Percentiles rank a stretch among this genome's conserved stretches.
These are phyloP conservation scores for Pristionchus exspectatus DNA, from an alignment of 2,888 invertebrate genomes.

Conservation along the genomic window DNA sequence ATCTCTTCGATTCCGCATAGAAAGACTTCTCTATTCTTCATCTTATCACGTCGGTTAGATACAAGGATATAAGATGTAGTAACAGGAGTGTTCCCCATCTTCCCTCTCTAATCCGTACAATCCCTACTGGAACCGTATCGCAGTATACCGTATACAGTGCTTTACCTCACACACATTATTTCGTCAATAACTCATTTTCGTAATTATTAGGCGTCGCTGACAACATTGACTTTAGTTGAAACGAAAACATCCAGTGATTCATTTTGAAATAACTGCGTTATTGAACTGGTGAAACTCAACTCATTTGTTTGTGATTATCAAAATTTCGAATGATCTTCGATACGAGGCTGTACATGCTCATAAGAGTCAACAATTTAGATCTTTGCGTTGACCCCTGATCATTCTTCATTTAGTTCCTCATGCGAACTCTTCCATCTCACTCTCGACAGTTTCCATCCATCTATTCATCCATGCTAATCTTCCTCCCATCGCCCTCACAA, in stretches of 20 bases:
- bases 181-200: background rate
- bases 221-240: too few relatives aligned
- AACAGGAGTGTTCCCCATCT: background rate
- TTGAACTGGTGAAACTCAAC: too few relatives aligned
- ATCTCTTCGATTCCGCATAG: too few relatives aligned
- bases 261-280: too few relatives aligned
- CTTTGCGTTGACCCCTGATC: background rate
- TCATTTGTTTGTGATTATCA: too few relatives aligned
- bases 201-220: background rate
- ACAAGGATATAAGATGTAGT: too few relatives aligned
- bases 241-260: too few relatives aligned
- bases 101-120: background rate
- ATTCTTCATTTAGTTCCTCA: background rate
- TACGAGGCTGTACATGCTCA: background rate
- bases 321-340: background rate
- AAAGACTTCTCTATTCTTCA: too few relatives aligned
- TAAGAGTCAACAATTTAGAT: background rate
- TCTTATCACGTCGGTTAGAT: too few relatives aligned
- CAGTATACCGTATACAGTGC: too few relatives aligned
- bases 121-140: background rate
- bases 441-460: constrained; percentile 4
- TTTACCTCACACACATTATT: background rate
- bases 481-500: constrained; percentile 55
- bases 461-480: constrained; percentile 44
- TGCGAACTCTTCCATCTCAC: background rate